Conservation (phyloP, 2,113 vertebrate species). For the Tiliqua scincoides region DNA sequence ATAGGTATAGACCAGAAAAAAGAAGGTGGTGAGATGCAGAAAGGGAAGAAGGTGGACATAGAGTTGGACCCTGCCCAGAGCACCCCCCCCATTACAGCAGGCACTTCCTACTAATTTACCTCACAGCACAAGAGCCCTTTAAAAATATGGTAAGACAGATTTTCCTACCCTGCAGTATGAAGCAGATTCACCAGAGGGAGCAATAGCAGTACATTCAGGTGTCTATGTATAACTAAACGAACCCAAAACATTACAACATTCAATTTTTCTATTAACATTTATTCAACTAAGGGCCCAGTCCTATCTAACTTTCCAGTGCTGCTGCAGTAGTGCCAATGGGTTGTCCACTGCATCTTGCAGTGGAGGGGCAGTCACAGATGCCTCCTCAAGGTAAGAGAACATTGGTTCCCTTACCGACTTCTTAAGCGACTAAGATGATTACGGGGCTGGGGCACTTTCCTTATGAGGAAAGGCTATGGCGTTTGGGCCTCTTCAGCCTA, state of each 20-base stretch:
- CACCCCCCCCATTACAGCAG: background rate
- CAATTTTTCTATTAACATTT: background rate
- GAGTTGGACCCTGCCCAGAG: background rate
- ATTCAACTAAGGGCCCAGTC: too few species aligned
- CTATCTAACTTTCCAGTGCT: too few species aligned
- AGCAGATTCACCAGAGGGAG: slow-evolving; percentile 68
- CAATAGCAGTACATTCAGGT: slow-evolving; percentile 63
- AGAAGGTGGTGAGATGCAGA: slow-evolving; percentile 1
- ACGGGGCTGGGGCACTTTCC: too few species aligned
- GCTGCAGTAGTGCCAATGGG: too few species aligned
- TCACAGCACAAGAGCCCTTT: background rate
- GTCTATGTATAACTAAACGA: background rate
- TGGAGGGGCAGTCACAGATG: too few species aligned
- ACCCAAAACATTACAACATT: background rate
- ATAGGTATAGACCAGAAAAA: background rate
- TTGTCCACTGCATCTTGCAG: too few species aligned
- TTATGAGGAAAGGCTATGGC: too few species aligned
- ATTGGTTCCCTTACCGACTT: too few species aligned
- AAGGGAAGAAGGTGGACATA: slow-evolving; percentile 1
- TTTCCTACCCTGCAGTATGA: slow-evolving; percentile 58
- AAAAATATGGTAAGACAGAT: background rate
- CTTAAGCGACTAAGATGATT: too few species aligned
- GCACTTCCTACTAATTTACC: background rate
- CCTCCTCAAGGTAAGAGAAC: too few species aligned
- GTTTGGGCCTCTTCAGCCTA: too few species aligned